Percentiles rank a stretch among this genome's conserved stretches.
These are phyloP conservation scores for Labrus mixtus DNA, from an alignment of 2,113 vertebrate species.

Conservation along the genomic window DNA sequence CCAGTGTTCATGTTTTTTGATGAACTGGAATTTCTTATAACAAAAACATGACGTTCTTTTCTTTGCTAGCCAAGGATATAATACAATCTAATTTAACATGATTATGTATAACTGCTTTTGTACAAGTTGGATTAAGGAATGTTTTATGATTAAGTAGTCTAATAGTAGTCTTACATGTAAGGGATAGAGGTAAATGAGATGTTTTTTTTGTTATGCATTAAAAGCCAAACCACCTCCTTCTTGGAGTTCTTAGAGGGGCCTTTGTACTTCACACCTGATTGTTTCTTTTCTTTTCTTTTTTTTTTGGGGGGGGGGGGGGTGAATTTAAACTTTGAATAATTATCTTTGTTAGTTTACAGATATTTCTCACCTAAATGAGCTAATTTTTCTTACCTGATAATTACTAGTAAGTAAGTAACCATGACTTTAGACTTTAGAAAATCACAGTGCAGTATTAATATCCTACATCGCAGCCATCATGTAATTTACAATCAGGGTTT, in stretches of 20 bases:
- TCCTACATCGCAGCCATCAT: constrained; percentile 42
- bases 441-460: constrained; percentile 67
- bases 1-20: constrained; percentile 68
- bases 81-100: constrained; percentile 22
- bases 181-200: constrained; percentile 7
- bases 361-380: constrained; percentile 29
- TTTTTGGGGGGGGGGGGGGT: constrained; percentile 6
- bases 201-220: constrained; percentile 4
- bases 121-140: constrained; percentile 17
- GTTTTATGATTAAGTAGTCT: constrained; percentile 20
- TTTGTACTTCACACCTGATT: constrained; percentile 40
- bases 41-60: background rate
- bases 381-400: constrained; percentile 39
- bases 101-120: constrained; percentile 11
- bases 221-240: constrained; percentile 45
- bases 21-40: constrained; percentile 68
- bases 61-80: constrained; percentile 15
- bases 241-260: constrained; percentile 20
- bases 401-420: constrained; percentile 23
- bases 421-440: constrained; percentile 23
- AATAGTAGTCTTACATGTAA: constrained; percentile 10
- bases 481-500: background rate
- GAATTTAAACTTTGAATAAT: constrained; percentile 14
- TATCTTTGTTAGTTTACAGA: constrained; percentile 14
- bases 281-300: background rate